phyloP scores from a whole-genome alignment of 2,113 vertebrate species.

The Xenopus borealis region DNA sequence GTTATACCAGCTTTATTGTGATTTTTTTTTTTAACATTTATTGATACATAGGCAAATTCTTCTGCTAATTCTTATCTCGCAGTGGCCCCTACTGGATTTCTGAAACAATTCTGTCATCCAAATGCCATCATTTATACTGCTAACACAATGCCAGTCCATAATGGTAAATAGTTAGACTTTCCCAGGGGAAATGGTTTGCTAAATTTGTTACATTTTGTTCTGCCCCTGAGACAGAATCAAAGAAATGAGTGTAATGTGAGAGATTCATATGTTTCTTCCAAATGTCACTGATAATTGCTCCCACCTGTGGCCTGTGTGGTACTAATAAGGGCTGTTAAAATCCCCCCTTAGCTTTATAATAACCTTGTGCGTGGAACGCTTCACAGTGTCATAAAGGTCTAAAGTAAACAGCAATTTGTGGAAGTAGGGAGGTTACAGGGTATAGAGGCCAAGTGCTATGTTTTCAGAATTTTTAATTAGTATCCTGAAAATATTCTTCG shows the following conservation, averaged over 20 bases:
- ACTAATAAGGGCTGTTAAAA: neutral
- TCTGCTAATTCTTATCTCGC: neutral
- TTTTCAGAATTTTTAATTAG: no score
- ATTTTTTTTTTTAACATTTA: no score
- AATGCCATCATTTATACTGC: no score
- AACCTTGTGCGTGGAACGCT: neutral
- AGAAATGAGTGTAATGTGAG: neutral
- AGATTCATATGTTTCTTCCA: neutral
- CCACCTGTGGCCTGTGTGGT: neutral
- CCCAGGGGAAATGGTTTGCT: neutral
- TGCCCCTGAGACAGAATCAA: neutral
- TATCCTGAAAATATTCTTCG: no score
- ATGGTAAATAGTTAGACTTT: neutral
- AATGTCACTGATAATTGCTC: neutral
- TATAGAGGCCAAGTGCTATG: neutral
- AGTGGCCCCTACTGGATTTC: conserved; percentile 22
- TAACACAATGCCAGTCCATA: neutral
- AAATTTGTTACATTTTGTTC: neutral
- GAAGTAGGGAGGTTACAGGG: neutral
- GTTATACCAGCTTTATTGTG: no score
- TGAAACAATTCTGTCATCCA: neutral
- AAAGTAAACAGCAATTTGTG: neutral
- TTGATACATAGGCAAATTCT: no score
- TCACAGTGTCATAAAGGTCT: neutral
- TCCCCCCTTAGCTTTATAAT: neutral